A percentile compares a stretch with the other conserved stretches of the same genome.
These are phyloP conservation scores for Phyllostomus hastatus DNA, from an alignment of 2,113 vertebrate genomes.

Conservation along the genomic window DNA sequence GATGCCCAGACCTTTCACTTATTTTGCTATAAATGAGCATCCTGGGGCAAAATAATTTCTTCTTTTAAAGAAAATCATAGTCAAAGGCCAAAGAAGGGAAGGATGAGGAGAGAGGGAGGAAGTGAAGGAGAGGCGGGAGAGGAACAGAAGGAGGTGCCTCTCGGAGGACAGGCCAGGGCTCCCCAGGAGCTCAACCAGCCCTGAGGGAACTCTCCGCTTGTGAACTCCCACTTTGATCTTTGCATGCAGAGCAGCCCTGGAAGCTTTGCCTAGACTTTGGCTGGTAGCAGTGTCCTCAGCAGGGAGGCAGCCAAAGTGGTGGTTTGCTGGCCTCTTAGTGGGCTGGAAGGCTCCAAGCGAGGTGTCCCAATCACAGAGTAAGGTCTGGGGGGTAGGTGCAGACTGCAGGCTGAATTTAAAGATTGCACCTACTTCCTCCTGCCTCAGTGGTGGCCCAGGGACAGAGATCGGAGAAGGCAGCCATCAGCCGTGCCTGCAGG, in stretches of 20 bases:
- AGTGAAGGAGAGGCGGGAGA: constrained; percentile 46
- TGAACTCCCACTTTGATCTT: constrained; percentile 70
- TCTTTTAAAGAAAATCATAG: constrained; percentile 58
- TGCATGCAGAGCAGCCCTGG: accelerated
- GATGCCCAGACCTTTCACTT: constrained; percentile 77
- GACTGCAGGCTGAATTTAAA: neutral
- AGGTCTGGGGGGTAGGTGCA: neutral
- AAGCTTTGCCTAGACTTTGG: neutral
- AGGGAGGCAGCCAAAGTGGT: neutral
- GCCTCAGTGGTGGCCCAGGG: neutral
- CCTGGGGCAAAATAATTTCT: constrained; percentile 79
- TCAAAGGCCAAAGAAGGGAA: constrained; percentile 78
- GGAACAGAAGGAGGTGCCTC: neutral
- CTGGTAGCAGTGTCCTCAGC: neutral
- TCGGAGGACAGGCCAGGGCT: neutral
- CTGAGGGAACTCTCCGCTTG: neutral
- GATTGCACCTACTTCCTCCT: neutral
- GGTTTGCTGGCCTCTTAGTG: neutral
- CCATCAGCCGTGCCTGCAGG: neutral
- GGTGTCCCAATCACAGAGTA: neutral
- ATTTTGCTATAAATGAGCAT: constrained; percentile 85
- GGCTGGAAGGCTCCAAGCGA: neutral
- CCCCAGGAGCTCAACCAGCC: constrained; percentile 36
- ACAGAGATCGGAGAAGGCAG: neutral
- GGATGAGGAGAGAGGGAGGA: neutral